Evolutionary conservation across 2,113 vertebrate species (phyloP).

Genomic region (Danionella cerebrum): DNA sequence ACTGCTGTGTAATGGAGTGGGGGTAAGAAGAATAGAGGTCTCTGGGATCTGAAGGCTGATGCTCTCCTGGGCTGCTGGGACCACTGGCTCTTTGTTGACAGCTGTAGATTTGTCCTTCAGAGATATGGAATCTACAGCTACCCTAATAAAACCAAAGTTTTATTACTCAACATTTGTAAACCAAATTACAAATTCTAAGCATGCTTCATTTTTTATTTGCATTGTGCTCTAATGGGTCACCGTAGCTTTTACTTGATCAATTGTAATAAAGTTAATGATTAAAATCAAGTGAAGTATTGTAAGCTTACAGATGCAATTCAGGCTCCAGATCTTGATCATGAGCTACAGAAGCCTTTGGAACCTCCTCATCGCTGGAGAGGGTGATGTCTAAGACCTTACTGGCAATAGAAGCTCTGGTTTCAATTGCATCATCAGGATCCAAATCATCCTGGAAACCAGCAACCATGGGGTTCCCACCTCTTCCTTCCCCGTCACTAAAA

Average conservation of each 20-base stretch:
- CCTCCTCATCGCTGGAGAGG: slow-evolving; percentile 76
- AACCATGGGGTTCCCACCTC: slow-evolving; percentile 83
- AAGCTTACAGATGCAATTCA: slow-evolving; percentile 62
- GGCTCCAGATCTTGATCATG: slow-evolving; percentile 48
- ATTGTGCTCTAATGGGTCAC: too few relatives aligned
- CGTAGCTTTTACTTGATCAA: too few relatives aligned
- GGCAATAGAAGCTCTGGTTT: slow-evolving; percentile 46
- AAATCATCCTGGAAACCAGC: slow-evolving; percentile 85
- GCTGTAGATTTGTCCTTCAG: slow-evolving; percentile 54
- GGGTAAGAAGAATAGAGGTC: slow-evolving; percentile 38
- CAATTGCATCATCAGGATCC: slow-evolving; percentile 74
- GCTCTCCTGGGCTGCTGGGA: background rate
- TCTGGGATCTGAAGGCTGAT: slow-evolving; percentile 34
- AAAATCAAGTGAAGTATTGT: background rate
- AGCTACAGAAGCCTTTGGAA: slow-evolving; percentile 27
- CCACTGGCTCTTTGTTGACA: slow-evolving; percentile 30
- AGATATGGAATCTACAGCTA: slow-evolving; percentile 52
- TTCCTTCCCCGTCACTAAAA: slow-evolving; percentile 71
- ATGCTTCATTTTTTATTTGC: background rate
- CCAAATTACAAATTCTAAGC: background rate
- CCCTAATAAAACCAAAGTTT: slow-evolving; percentile 37
- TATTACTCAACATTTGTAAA: background rate
- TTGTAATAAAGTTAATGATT: too few relatives aligned
- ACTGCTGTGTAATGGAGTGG: slow-evolving; percentile 34
- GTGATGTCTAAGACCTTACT: slow-evolving; percentile 60